phyloP scores from a whole-genome alignment of 2,888 invertebrate species.

The Phalangium opilio region DNA sequence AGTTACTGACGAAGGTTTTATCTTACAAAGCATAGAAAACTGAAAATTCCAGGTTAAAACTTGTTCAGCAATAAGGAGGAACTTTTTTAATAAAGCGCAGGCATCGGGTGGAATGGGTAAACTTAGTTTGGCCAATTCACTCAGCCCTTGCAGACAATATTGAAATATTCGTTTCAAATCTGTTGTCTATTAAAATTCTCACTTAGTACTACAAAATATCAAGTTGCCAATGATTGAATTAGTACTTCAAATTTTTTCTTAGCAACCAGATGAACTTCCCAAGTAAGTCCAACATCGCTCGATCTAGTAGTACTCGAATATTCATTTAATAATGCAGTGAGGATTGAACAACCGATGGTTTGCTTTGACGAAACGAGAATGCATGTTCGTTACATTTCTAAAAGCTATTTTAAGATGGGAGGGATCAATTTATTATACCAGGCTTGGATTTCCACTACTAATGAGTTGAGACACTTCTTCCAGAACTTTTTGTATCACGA shows the following conservation, averaged over 20 bases:
- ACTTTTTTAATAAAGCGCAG: conserved; percentile 46
- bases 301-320: conserved; percentile 71
- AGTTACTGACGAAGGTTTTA: neutral
- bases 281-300: conserved; percentile 69
- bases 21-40: conserved; percentile 16
- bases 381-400: neutral
- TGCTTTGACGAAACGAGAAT: conserved; percentile 45
- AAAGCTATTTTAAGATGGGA: no score
- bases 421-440: conserved; percentile 35
- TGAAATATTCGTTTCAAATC: conserved; percentile 66
- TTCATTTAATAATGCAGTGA: conserved; percentile 70
- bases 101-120: conserved; percentile 30
- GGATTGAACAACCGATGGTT: conserved; percentile 66
- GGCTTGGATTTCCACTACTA: conserved; percentile 45
- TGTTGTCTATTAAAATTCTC: conserved; percentile 33
- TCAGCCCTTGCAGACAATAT: conserved; percentile 47
- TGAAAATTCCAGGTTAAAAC: conserved; percentile 64
- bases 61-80: conserved; percentile 60
- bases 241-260: conserved; percentile 71
- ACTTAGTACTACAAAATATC: conserved; percentile 6
- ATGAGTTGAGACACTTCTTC: conserved; percentile 61
- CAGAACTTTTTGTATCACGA: conserved; percentile 49
- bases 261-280: conserved; percentile 69
- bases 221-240: conserved; percentile 2
- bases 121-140: conserved; percentile 37